These are phyloP conservation scores for Hippocampus mohnikei DNA, from an alignment of 2,113 vertebrate species.

Conservation along the genomic window DNA sequence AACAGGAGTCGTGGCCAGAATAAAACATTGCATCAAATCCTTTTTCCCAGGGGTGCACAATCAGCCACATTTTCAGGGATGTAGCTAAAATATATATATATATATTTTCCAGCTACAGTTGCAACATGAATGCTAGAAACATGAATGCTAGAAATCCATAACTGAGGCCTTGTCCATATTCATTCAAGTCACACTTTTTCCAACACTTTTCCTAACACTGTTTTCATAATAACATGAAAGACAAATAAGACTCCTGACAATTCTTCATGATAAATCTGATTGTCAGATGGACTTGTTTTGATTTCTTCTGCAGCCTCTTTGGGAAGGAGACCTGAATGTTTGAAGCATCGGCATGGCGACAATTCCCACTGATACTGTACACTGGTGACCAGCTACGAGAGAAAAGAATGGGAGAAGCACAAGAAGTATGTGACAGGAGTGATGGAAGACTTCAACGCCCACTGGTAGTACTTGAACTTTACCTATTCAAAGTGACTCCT, in stretches of 20 bases:
- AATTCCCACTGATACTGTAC: conserved; percentile 53
- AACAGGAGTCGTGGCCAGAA: not conserved
- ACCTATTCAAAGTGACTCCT: too few species aligned
- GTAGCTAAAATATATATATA: not conserved
- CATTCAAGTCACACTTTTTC: not conserved
- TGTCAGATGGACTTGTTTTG: not conserved
- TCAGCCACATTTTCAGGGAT: not conserved
- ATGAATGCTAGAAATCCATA: not conserved
- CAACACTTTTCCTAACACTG: not conserved
- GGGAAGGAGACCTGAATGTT: too few species aligned
- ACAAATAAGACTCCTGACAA: not conserved
- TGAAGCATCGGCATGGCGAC: conserved; percentile 36
- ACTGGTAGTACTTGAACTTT: conserved; percentile 48
- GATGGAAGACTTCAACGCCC: conserved; percentile 63
- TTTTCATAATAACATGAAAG: not conserved
- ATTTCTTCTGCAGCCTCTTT: not conserved
- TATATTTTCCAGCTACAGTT: not conserved
- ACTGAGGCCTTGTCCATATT: too few species aligned
- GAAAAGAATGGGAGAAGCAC: conserved; percentile 65
- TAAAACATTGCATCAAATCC: not conserved
- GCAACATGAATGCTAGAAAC: not conserved
- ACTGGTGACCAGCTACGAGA: conserved; percentile 65
- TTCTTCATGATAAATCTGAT: not conserved
- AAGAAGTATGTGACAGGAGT: conserved; percentile 64
- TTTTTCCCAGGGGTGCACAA: not conserved